Evolutionary conservation across 2,113 vertebrate species (phyloP), one percentile per base, ranked within the genome.

Genomic region (Oplegnathus fasciatus): DNA sequence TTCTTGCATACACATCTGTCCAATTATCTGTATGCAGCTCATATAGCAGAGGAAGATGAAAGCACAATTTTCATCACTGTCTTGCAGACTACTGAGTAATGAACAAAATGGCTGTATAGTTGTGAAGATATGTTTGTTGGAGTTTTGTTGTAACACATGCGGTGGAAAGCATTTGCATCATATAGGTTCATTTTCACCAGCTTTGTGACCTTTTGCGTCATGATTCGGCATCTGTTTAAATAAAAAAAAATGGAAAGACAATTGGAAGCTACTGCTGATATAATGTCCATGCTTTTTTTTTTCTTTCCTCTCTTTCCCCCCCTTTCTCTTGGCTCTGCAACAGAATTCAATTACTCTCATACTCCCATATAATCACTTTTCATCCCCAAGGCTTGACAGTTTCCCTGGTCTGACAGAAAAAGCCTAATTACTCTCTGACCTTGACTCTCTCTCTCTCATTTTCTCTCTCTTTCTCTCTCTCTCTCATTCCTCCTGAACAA

Each of bases 351-450:
- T 95, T 94, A 94, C 93, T 87, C 89, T 85, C 87, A 89, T 80
- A 91, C 90, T 89, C 91, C 87, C 90, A 91, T 88, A 93, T 94
- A 95, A 95, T 95, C 93, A 93, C 92, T 94, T 94, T 93, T 93
- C 89, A 91, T 94, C 93, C 93, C 93, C 87, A 86, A 94, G 94
- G 94, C 93, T 89, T 83, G 91, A 93, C 89, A 86, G 75, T 92
- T 92, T 92, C 91, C 90, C 88, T 75, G 87, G 70, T 93, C 87
- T 80, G 90, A 91, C 86, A 92, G 88, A 88, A 91, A 86, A 93
- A 87, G 87, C 90, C 92, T 93, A 94, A 95, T 94, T 95, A 95
- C 93, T 95, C 89, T 65, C 87, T 93, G 94, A 95, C 94, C 94
- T 96, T 95, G 93, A 93, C 90, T 89, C 85, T 2, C 78, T 80